These are phyloP conservation scores for Rallus limicola DNA, from an alignment of 2,113 vertebrate genomes.

Conservation along the genomic window DNA sequence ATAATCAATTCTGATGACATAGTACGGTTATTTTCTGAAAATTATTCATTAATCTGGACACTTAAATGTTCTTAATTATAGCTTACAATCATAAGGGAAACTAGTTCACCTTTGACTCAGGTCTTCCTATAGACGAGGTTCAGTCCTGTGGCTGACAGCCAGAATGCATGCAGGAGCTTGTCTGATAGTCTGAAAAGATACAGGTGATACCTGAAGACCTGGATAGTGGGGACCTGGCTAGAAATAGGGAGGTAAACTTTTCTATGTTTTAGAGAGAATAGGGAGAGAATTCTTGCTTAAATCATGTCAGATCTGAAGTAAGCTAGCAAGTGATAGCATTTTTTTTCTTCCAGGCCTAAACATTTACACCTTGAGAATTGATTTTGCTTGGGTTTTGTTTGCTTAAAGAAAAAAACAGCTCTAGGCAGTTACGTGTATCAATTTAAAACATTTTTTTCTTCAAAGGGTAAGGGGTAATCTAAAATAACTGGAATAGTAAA, in stretches of 20 bases:
- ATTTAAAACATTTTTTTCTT: background rate
- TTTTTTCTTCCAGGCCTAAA: background rate
- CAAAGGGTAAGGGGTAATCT: background rate
- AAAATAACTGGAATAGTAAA: background rate
- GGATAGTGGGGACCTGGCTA: background rate
- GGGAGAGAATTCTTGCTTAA: background rate
- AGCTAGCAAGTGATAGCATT: fast-evolving
- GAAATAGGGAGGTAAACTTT: background rate
- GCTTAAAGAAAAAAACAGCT: background rate
- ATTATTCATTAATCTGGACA: background rate
- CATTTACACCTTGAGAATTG: background rate
- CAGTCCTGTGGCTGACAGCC: background rate
- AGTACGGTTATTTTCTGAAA: background rate
- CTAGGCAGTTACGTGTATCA: background rate
- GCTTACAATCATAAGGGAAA: background rate
- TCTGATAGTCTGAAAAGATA: background rate
- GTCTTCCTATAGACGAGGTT: background rate
- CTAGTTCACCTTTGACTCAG: background rate
- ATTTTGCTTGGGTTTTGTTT: background rate
- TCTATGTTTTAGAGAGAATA: background rate
- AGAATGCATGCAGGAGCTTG: background rate
- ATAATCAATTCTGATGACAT: background rate
- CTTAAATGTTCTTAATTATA: background rate
- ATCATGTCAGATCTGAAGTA: background rate
- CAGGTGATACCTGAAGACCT: background rate